Percentiles rank a stretch among this genome's conserved stretches.
Evolutionary conservation across 1,140 invertebrate species (phyloP).

Genomic region (Melanaphis sacchari): DNA sequence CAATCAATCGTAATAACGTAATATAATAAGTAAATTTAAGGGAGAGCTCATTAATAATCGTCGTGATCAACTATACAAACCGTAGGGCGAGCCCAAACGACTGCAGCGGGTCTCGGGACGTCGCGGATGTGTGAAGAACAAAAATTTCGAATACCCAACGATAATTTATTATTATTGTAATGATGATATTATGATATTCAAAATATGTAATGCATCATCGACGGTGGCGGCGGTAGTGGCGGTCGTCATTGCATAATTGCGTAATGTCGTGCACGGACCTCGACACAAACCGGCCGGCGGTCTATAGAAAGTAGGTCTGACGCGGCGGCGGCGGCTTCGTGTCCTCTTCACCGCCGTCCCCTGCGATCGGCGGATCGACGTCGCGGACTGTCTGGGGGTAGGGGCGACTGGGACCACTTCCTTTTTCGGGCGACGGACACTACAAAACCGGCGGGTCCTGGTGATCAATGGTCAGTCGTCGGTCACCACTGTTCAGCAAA

Average conservation of each 20-base stretch:
- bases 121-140: not conserved
- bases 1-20: too few relatives aligned
- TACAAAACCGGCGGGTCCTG: constrained; percentile 39
- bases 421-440: constrained; percentile 28
- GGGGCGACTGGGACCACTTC: constrained; percentile 30
- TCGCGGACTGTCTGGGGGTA: not conserved
- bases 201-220: not conserved
- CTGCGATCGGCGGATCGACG: not conserved
- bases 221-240: not conserved
- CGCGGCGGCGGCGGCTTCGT: not conserved
- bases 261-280: constrained; percentile 15
- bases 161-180: not conserved
- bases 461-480: constrained; percentile 30
- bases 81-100: not conserved
- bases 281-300: constrained; percentile 36
- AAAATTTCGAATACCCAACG: not conserved
- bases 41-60: not conserved
- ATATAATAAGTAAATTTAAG: too few relatives aligned
- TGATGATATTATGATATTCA: not conserved
- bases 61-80: not conserved
- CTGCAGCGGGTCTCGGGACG: too few relatives aligned
- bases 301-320: constrained; percentile 55
- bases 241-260: not conserved
- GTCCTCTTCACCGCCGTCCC: not conserved
- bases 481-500: not conserved